Percentiles rank a stretch among this genome's conserved stretches.
phyloP scores from a whole-genome alignment of 2,113 vertebrate genomes.

The Xiphophorus maculatus region DNA sequence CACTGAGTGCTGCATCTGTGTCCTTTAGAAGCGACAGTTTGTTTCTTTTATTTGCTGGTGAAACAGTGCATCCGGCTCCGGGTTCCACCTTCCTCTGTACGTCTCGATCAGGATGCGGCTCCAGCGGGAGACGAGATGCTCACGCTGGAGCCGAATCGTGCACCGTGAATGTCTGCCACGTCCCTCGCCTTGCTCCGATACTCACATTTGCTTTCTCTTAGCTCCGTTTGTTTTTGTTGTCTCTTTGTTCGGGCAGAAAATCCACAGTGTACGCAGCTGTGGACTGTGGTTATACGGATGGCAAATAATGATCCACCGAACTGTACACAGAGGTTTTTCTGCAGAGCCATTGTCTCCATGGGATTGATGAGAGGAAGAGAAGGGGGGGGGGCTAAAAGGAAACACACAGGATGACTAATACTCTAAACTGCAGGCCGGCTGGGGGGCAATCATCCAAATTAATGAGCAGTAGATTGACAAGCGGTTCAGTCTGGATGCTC shows the following conservation, averaged over 20 bases:
- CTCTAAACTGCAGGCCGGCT: constrained; percentile 47
- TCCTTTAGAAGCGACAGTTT: constrained; percentile 13
- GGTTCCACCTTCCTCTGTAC: constrained; percentile 4
- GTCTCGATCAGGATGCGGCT: constrained; percentile 31
- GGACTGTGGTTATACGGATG: constrained; percentile 63
- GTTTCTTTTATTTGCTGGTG: constrained; percentile 11
- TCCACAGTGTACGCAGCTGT: constrained; percentile 62
- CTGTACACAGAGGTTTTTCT: constrained; percentile 47
- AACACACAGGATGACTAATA: constrained; percentile 56
- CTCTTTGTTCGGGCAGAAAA: constrained; percentile 58
- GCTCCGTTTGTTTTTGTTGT: constrained; percentile 56
- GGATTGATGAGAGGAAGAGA: constrained; percentile 33
- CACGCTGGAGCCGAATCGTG: neutral
- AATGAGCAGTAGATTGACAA: constrained; percentile 58
- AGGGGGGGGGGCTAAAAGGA: neutral
- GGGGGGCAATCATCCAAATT: constrained; percentile 67
- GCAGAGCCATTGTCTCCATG: constrained; percentile 18
- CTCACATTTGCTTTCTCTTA: constrained; percentile 68
- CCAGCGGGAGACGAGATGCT: constrained; percentile 10
- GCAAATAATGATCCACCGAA: constrained; percentile 55
- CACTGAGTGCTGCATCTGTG: constrained; percentile 15
- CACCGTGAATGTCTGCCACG: constrained; percentile 34
- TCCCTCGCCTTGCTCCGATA: constrained; percentile 39
- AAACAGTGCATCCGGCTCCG: constrained; percentile 11
- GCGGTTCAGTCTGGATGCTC: constrained; percentile 35